phyloP scores from a whole-genome alignment of 2,113 vertebrate species.

The Trematocara stigmaticum region DNA sequence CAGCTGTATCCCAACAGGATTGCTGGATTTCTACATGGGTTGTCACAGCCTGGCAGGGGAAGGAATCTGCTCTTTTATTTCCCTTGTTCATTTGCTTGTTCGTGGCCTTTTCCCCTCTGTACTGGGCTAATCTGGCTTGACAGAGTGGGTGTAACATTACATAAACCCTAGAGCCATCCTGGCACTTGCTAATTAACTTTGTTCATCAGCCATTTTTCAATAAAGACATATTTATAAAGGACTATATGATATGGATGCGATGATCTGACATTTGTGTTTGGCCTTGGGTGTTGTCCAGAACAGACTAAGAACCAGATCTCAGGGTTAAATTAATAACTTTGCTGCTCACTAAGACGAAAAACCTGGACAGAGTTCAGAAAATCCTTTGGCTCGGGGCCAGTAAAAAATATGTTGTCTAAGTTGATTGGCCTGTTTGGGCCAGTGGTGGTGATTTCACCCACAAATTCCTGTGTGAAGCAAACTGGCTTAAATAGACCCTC shows the following conservation, averaged over 20 bases:
- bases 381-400: neutral
- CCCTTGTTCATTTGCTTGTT: slow-evolving; percentile 41
- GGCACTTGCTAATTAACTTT: slow-evolving; percentile 51
- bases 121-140: slow-evolving; percentile 51
- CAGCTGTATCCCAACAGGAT: neutral
- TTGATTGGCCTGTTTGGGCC: neutral
- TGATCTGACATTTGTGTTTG: neutral
- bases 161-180: slow-evolving; percentile 50
- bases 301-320: neutral
- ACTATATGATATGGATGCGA: neutral
- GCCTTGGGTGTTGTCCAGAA: neutral
- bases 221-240: neutral
- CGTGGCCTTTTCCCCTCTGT: slow-evolving; percentile 44
- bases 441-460: neutral
- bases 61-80: slow-evolving; percentile 37
- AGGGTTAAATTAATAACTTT: neutral
- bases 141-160: slow-evolving; percentile 56
- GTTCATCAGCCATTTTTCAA: slow-evolving; percentile 25
- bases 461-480: neutral
- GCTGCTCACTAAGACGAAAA: neutral
- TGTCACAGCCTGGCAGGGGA: slow-evolving; percentile 24
- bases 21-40: neutral
- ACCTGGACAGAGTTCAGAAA: neutral
- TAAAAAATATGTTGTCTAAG: neutral
- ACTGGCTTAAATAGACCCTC: neutral